Conservation (phyloP, 2,797 vertebrate genomes). For the Ceryle rudis region DNA sequence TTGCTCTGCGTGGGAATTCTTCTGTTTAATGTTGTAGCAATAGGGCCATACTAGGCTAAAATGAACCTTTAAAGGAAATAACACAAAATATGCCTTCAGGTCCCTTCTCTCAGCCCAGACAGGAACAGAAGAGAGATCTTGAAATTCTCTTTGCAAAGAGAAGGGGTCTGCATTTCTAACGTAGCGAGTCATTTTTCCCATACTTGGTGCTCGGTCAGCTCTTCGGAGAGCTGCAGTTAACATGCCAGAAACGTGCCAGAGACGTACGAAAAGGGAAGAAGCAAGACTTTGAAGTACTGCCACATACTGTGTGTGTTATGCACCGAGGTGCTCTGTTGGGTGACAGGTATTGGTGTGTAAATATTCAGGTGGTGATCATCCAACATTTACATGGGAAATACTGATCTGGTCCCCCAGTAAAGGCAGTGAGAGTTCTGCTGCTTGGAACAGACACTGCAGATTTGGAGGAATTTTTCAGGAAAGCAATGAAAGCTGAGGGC, state of each 20-base stretch:
- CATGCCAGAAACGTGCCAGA: not conserved
- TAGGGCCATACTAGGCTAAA: not conserved
- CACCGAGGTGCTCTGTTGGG: not conserved
- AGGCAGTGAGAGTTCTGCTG: not conserved
- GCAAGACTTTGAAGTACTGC: slow-evolving; percentile 18
- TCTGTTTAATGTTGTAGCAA: not conserved
- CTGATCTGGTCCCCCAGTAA: not conserved
- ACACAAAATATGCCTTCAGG: not conserved
- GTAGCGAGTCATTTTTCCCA: slow-evolving; percentile 1
- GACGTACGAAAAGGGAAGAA: slow-evolving; percentile 19
- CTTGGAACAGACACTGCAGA: rapidly evolving
- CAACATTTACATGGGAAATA: not conserved
- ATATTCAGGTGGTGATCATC: not conserved
- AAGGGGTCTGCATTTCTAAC: slow-evolving; percentile 34
- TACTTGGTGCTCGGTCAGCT: not conserved
- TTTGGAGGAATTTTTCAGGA: not conserved
- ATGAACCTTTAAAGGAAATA: slow-evolving; percentile 22
- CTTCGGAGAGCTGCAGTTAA: slow-evolving; percentile 5
- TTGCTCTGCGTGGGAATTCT: not conserved
- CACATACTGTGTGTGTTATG: not conserved
- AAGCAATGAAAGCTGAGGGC: not conserved
- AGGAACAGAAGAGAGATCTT: not conserved
- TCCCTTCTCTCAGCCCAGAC: not conserved
- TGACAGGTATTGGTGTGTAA: not conserved
- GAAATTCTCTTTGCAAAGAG: slow-evolving; percentile 4